Evolutionary conservation across 2,797 vertebrate genomes (phyloP).

Genomic region (Arrhamphus sclerolepis): DNA sequence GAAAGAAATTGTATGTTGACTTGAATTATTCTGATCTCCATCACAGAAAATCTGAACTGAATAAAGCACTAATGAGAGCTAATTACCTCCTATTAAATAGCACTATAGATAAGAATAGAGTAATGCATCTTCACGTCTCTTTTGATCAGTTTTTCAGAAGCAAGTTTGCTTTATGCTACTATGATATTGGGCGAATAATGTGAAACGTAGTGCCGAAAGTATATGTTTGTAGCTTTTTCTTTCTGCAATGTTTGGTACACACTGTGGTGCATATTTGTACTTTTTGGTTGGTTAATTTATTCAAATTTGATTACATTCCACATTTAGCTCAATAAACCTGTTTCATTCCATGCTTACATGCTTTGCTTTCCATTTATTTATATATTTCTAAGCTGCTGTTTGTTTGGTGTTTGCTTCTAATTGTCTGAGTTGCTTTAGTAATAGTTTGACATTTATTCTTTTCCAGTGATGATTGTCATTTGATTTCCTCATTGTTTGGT

Average conservation of each 20-base stretch:
- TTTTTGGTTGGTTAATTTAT: slow-evolving; percentile 27
- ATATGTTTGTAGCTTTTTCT: slow-evolving; percentile 30
- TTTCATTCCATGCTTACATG: slow-evolving; percentile 61
- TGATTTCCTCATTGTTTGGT: slow-evolving; percentile 44
- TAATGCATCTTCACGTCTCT: slow-evolving; percentile 22
- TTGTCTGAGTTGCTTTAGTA: slow-evolving; percentile 4
- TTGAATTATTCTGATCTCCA: slow-evolving; percentile 32
- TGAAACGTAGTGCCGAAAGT: slow-evolving; percentile 20
- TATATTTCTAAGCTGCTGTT: background rate
- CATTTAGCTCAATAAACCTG: slow-evolving; percentile 69
- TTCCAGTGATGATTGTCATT: slow-evolving; percentile 25
- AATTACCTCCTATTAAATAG: slow-evolving; percentile 32
- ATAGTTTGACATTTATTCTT: slow-evolving; percentile 21
- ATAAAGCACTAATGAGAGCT: slow-evolving; percentile 32
- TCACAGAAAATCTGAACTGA: slow-evolving; percentile 34
- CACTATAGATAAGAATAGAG: slow-evolving; percentile 25
- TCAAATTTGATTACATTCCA: slow-evolving; percentile 59
- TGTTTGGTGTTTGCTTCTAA: slow-evolving; percentile 15
- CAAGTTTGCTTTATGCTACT: slow-evolving; percentile 18
- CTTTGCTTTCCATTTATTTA: slow-evolving; percentile 44
- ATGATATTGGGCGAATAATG: slow-evolving; percentile 16
- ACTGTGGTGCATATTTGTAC: slow-evolving; percentile 24
- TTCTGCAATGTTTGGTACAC: slow-evolving; percentile 18
- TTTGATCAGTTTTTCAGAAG: slow-evolving; percentile 21
- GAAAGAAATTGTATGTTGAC: slow-evolving; percentile 25